Percentiles rank a stretch among this genome's conserved stretches.
These are phyloP conservation scores for Clupea harengus DNA, from an alignment of 2,113 vertebrate species.

Conservation along the genomic window DNA sequence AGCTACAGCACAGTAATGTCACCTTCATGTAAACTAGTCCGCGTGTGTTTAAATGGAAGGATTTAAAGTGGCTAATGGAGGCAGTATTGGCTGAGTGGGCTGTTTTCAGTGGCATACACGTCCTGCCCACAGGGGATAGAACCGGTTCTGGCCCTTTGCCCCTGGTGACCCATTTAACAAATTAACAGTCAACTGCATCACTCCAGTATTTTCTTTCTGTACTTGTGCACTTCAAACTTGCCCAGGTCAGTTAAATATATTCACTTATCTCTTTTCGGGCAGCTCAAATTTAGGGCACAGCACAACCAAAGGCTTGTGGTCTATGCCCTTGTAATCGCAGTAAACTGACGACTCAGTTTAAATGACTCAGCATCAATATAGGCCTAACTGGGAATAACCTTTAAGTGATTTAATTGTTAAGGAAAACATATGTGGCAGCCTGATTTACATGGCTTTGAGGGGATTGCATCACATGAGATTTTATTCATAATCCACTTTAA, in stretches of 20 bases:
- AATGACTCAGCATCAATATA: background rate
- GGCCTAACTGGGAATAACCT: background rate
- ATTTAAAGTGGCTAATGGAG: conserved; percentile 39
- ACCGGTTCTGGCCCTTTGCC: conserved; percentile 26
- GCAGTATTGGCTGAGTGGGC: conserved; percentile 34
- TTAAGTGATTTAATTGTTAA: background rate
- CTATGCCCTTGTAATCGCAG: background rate
- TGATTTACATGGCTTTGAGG: background rate
- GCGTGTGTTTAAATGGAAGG: conserved; percentile 37
- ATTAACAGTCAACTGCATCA: conserved; percentile 42
- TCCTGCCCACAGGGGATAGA: conserved; percentile 24
- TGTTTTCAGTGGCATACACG: conserved; percentile 29
- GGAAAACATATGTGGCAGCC: background rate
- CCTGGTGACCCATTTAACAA: conserved; percentile 39
- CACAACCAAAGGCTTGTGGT: background rate
- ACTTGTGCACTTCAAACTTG: background rate
- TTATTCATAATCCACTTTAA: conserved; percentile 2
- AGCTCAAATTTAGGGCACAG: background rate
- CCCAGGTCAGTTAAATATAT: background rate
- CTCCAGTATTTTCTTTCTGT: background rate
- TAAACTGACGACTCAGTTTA: background rate
- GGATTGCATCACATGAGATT: background rate
- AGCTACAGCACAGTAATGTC: conserved; percentile 15
- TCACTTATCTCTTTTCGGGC: background rate
- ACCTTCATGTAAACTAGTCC: conserved; percentile 21